Evolutionary conservation across 2,113 vertebrate genomes (phyloP).

Genomic region (Monopterus albus): DNA sequence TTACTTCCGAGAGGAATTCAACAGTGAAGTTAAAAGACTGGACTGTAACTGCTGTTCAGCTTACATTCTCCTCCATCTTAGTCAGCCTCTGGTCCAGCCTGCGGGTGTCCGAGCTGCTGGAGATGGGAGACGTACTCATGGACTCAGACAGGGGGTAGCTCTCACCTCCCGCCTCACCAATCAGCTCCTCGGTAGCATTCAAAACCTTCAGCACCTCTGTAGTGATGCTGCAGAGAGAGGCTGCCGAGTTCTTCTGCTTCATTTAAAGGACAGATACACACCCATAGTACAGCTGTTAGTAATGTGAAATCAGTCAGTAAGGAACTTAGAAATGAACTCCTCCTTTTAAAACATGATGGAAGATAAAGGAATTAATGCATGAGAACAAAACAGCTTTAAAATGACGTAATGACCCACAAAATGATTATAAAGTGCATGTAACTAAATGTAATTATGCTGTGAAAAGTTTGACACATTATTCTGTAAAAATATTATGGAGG

Average conservation of each 20-base stretch:
- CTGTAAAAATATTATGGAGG: too few relatives aligned
- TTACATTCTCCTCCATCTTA: slow-evolving; percentile 96
- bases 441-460: slow-evolving; percentile 3
- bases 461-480: too few relatives aligned
- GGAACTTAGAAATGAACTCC: neutral
- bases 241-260: slow-evolving; percentile 95
- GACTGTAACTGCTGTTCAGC: slow-evolving; percentile 22
- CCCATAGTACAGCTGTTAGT: neutral
- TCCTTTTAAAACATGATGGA: neutral
- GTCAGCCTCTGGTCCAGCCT: slow-evolving; percentile 91
- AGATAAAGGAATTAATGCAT: neutral
- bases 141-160: slow-evolving; percentile 76
- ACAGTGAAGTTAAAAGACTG: neutral
- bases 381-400: neutral
- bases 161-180: slow-evolving; percentile 87
- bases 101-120: slow-evolving; percentile 82
- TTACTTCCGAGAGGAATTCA: neutral
- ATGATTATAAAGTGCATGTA: neutral
- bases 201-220: slow-evolving; percentile 96
- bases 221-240: slow-evolving; percentile 98
- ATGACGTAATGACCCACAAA: neutral
- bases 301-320: neutral
- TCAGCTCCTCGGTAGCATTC: slow-evolving; percentile 95
- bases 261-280: slow-evolving; percentile 21
- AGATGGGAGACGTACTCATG: slow-evolving; percentile 79